Conservation (phyloP, 2,888 invertebrate species). For the Leucophenga montana region DNA sequence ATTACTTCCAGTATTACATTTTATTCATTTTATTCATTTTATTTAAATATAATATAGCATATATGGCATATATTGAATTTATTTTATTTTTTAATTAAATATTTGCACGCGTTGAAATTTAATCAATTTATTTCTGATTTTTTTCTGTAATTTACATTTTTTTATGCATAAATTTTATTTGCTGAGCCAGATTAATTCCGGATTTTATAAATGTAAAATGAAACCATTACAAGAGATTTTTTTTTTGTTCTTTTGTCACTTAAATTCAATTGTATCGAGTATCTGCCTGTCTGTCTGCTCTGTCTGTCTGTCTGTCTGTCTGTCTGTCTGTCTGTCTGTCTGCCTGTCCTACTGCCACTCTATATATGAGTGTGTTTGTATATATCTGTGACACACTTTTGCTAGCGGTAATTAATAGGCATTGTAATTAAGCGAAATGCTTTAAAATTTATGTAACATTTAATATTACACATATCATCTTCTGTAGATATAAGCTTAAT, state of each 20-base stretch:
- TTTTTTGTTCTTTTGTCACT: not conserved
- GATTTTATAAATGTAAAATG: conserved; percentile 14
- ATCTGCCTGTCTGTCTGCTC: too few species aligned
- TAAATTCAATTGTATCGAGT: not conserved
- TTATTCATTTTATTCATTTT: not conserved
- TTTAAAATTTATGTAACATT: not conserved
- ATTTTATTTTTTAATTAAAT: conserved; percentile 18
- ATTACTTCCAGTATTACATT: not conserved
- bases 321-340: too few species aligned
- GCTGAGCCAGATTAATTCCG: conserved; percentile 8
- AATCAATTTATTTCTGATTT: conserved; percentile 13
- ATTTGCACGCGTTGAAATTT: conserved; percentile 14
- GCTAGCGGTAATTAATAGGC: conserved; percentile 7
- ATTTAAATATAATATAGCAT: too few species aligned
- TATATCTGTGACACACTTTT: not conserved
- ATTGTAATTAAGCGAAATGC: not conserved
- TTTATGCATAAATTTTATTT: too few species aligned
- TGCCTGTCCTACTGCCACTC: too few species aligned
- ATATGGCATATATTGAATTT: not conserved
- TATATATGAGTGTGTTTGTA: too few species aligned
- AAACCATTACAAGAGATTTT: conserved; percentile 13
- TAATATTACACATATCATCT: not conserved
- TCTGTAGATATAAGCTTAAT: not conserved
- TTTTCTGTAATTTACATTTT: not conserved
- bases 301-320: not conserved